phyloP scores from a whole-genome alignment of 2,113 vertebrate genomes.

The Colaptes auratus region DNA sequence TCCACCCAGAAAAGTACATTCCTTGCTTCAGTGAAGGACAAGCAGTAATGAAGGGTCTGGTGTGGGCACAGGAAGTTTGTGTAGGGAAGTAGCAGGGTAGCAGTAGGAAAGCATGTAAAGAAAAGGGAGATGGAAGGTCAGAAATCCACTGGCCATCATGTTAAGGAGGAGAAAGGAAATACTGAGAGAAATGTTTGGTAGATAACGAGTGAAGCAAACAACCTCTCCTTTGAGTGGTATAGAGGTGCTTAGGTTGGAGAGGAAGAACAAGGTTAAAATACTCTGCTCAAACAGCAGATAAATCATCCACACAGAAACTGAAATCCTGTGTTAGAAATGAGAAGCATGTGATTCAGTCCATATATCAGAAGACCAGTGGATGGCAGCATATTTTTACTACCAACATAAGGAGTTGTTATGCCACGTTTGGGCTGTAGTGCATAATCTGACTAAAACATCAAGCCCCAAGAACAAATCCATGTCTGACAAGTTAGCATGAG shows the following conservation, averaged over 20 bases:
- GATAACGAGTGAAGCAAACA: background rate
- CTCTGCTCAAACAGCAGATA: background rate
- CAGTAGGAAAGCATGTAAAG: background rate
- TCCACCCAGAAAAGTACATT: background rate
- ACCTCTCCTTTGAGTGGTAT: background rate
- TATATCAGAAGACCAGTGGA: slow-evolving; percentile 32
- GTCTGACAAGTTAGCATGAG: background rate
- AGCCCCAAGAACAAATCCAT: background rate
- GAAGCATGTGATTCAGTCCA: background rate
- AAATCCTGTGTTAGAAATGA: background rate
- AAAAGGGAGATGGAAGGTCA: background rate
- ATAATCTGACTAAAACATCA: background rate
- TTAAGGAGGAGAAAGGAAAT: background rate
- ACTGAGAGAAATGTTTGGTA: background rate
- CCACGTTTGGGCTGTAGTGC: background rate
- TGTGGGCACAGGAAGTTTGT: background rate
- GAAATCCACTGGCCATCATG: background rate
- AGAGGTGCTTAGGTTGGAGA: background rate
- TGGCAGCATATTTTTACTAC: slow-evolving; percentile 51
- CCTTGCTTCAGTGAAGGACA: background rate
- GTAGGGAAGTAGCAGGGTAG: background rate
- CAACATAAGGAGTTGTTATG: background rate
- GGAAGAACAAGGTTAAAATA: background rate
- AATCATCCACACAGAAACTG: background rate
- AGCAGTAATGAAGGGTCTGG: background rate